Base-by-base conservation (phyloP, 2,888 invertebrate genomes). In the Tinea semifulvella region DNA sequence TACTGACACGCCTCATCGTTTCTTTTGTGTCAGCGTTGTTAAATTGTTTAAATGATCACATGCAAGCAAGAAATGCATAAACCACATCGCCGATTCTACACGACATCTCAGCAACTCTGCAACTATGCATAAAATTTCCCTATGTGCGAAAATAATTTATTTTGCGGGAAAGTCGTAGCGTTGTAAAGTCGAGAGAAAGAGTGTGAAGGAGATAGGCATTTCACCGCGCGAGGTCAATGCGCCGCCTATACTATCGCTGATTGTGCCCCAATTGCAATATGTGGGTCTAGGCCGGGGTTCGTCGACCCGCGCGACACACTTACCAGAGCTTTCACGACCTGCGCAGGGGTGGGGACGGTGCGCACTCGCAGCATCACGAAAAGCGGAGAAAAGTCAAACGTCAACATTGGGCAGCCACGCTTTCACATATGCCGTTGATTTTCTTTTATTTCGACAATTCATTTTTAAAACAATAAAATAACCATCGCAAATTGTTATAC, bases 281-380 rank as follows among this genome's bases (percentile, higher is more conserved):
- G 77, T 81, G 69, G 82, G 82, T 81, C 82, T 82, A 82, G 82
- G 82, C 77, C 82, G 77, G 76, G 80, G 79, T 75, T 76, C 81
- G 74, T 72, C 73, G 80, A 81, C 81, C 80, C 72, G 71, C 63
- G 63, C 69, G 82, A 60, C 80, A 77, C 68, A 81, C 76, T 77
- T 77, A 65, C 72, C 69, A 48, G 71, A 69, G 76, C 76, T 76
- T 76, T 77, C 77, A 73, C 76, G 73, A 69, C 71, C 68, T 66
- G 58, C 59, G 60, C 58, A 39, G 50, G 55, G 66, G 66, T 68
- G 58, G 67, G 72, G 65, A 65, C 63, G 40, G 52, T 50, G 55
- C 49, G 48, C 43, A 10, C 39, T 35, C 43, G 40, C 43, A 22
- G 40, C 17, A 38, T 56, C 60, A 60, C 71, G 68, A 74, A 76